A percentile compares a stretch with the other conserved stretches of the same genome.
Conservation (phyloP, 2,797 vertebrate species). For the Dipus sagitta region DNA sequence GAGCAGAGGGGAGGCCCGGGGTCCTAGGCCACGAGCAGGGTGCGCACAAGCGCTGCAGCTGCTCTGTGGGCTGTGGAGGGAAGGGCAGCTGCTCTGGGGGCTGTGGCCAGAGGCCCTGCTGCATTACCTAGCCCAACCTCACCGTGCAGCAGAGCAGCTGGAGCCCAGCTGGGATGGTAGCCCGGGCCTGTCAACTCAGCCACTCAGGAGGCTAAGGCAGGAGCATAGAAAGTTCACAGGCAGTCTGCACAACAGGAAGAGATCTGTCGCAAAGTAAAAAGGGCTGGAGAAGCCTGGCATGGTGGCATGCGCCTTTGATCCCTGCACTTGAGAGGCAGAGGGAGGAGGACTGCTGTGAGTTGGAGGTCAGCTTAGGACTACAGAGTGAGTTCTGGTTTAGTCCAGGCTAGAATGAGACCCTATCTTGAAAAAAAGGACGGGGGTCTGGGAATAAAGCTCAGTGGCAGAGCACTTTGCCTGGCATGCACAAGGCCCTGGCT, state of each 20-base stretch:
- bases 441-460: background rate
- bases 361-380: no score
- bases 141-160: background rate
- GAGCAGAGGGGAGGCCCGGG: accelerated
- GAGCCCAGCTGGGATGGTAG: background rate
- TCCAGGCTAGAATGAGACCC: background rate
- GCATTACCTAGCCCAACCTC: background rate
- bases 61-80: background rate
- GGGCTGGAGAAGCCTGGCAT: no score
- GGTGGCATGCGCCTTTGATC: no score
- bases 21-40: accelerated
- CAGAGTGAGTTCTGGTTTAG: no score
- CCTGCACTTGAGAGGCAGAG: no score
- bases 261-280: no score
- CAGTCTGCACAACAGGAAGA: background rate
- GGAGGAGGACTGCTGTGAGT: no score
- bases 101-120: background rate
- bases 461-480: background rate
- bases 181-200: background rate
- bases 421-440: background rate
- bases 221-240: background rate
- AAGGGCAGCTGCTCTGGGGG: background rate
- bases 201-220: background rate
- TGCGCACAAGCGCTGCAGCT: background rate
- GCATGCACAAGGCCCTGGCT: no score